Percentiles rank a stretch among this genome's conserved stretches.
Evolutionary conservation across 2,113 vertebrate species (phyloP).

Genomic region (Neotoma lepida): DNA sequence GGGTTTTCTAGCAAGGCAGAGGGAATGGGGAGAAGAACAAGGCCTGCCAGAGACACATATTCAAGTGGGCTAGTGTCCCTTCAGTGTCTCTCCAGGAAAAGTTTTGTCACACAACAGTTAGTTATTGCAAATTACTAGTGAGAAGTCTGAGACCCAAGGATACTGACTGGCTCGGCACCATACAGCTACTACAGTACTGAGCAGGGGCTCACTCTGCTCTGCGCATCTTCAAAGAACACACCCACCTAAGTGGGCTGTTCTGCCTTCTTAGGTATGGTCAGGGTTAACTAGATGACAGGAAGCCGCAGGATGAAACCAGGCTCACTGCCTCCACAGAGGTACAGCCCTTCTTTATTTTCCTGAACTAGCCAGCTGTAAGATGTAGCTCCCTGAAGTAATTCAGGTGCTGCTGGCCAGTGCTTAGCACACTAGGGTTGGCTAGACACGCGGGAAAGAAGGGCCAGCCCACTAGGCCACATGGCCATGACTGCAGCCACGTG

Average conservation of each 20-base stretch:
- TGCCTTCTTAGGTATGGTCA: background rate
- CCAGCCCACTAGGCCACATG: background rate
- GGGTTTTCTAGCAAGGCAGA: too few relatives aligned
- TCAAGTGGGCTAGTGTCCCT: too few relatives aligned
- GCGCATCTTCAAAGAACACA: background rate
- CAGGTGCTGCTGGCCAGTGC: too few relatives aligned
- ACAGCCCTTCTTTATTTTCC: background rate
- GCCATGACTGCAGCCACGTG: fast-evolving
- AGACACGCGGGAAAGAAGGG: background rate
- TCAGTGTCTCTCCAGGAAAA: background rate
- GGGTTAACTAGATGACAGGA: background rate
- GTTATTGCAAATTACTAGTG: slow-evolving; percentile 10
- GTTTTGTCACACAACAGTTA: background rate
- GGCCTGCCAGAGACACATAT: too few relatives aligned
- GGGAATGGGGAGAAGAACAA: too few relatives aligned
- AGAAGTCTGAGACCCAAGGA: background rate
- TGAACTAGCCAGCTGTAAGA: background rate
- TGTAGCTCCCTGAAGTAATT: background rate
- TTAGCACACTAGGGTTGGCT: background rate
- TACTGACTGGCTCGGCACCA: background rate
- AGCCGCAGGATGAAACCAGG: background rate
- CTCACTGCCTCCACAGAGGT: background rate
- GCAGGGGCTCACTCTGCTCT: background rate
- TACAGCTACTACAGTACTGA: background rate
- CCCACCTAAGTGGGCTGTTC: background rate